Evolutionary conservation across 2,113 vertebrate genomes (phyloP).

Genomic region (Brienomyrus longianalis): DNA sequence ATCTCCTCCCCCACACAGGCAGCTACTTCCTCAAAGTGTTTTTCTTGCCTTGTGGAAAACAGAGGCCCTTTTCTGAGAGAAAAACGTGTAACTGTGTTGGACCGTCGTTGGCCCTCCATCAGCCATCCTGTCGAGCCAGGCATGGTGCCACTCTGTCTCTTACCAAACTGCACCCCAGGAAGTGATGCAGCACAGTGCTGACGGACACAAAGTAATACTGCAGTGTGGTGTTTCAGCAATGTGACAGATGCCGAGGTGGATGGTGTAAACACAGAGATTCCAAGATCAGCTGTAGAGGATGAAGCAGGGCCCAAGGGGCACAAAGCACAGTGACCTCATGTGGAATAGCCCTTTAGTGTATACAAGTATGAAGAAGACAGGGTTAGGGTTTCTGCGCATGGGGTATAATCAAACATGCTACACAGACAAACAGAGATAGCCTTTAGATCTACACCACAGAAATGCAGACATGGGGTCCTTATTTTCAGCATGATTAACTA

Average conservation of each 20-base stretch:
- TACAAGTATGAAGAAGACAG: not conserved
- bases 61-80: not conserved
- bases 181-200: not conserved
- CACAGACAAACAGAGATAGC: not conserved
- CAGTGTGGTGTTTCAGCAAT: not conserved
- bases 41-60: conserved; percentile 12
- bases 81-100: not conserved
- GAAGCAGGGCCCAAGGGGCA: not conserved
- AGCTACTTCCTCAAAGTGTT: conserved; percentile 11
- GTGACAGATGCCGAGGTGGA: not conserved
- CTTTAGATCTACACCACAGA: not conserved
- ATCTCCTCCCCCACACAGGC: not conserved
- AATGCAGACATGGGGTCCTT: not conserved
- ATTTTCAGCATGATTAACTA: not conserved
- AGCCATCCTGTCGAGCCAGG: not conserved
- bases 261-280: not conserved
- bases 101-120: not conserved
- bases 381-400: not conserved
- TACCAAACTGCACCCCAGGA: not conserved
- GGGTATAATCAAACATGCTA: not conserved
- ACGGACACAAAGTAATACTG: not conserved
- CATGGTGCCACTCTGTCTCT: not conserved
- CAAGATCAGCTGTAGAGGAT: not conserved
- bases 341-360: not conserved
- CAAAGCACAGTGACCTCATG: not conserved